Conservation (phyloP, 2,797 vertebrate genomes). For the Podarcis lilfordi region DNA sequence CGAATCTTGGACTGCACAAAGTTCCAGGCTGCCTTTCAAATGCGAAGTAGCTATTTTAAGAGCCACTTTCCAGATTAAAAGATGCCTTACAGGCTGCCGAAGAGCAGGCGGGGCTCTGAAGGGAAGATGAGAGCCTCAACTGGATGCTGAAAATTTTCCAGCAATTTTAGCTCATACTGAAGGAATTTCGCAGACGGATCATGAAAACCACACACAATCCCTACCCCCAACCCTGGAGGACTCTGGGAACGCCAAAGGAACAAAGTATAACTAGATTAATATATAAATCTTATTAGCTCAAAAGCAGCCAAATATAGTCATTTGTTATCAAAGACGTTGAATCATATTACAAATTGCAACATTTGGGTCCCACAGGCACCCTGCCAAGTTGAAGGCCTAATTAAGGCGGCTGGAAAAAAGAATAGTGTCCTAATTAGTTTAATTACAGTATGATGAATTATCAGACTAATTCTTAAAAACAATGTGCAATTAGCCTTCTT, state of each 20-base stretch:
- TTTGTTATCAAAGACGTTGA: conserved; percentile 77
- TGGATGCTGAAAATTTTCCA: conserved; percentile 67
- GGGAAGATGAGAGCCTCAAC: conserved; percentile 43
- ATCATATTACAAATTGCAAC: conserved; percentile 79
- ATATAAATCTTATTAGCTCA: conserved; percentile 80
- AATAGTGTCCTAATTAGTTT: conserved; percentile 82
- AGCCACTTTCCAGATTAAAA: conserved; percentile 33
- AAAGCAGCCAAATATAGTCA: conserved; percentile 75
- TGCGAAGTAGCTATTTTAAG: conserved; percentile 50
- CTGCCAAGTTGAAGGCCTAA: conserved; percentile 80
- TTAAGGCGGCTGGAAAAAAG: conserved; percentile 77
- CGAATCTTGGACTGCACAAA: background rate
- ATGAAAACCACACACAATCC: conserved; percentile 48
- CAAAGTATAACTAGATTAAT: conserved; percentile 77
- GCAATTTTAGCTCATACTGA: conserved; percentile 71
- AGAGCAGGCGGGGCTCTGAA: background rate
- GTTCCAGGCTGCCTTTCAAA: conserved; percentile 35
- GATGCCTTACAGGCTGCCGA: conserved; percentile 41
- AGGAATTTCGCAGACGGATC: conserved; percentile 70
- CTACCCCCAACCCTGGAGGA: conserved; percentile 43
- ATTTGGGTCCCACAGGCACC: conserved; percentile 71
- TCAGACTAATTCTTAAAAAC: conserved; percentile 79
- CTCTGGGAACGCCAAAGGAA: conserved; percentile 71
- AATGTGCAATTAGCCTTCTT: conserved; percentile 76
- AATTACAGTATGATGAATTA: conserved; percentile 83